Evolutionary conservation across 2,888 invertebrate species (phyloP).

Genomic region (Lordiphosa andalusiaca): DNA sequence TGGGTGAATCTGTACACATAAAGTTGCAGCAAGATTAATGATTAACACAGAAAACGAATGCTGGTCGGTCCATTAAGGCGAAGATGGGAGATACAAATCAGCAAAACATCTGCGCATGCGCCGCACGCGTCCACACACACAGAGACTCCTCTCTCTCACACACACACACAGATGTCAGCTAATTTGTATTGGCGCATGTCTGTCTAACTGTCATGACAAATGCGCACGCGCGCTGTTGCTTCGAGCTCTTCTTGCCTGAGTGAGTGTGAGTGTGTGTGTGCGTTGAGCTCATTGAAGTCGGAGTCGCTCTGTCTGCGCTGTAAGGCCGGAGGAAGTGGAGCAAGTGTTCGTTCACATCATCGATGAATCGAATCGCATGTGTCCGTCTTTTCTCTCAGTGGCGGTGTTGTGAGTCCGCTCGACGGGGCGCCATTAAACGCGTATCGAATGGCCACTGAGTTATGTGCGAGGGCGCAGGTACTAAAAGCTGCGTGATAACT

Average conservation of each 20-base stretch:
- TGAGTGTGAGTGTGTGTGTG: conserved; percentile 2
- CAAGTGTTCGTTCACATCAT: conserved; percentile 44
- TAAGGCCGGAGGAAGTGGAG: conserved; percentile 57
- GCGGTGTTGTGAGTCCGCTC: conserved; percentile 1
- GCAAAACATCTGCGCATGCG: conserved; percentile 53
- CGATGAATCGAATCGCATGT: background rate
- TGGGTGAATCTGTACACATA: too few relatives aligned
- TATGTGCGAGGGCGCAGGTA: conserved; percentile 1
- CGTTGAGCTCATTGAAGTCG: conserved; percentile 26
- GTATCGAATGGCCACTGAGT: conserved; percentile 6
- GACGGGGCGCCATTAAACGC: conserved; percentile 10
- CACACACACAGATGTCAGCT: conserved; percentile 8
- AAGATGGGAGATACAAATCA: background rate
- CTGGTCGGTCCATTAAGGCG: too few relatives aligned
- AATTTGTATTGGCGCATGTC: conserved; percentile 51
- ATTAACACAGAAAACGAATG: background rate
- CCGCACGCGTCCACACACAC: conserved; percentile 37
- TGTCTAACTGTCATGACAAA: conserved; percentile 44
- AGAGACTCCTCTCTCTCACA: conserved; percentile 14
- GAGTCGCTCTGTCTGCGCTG: conserved; percentile 64
- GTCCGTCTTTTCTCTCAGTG: background rate
- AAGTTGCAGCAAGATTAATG: background rate
- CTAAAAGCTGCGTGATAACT: conserved; percentile 4
- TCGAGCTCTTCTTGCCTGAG: conserved; percentile 1
- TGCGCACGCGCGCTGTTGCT: conserved; percentile 52